Conservation (phyloP, 2,113 vertebrate species). For the Glaucomys volans region DNA sequence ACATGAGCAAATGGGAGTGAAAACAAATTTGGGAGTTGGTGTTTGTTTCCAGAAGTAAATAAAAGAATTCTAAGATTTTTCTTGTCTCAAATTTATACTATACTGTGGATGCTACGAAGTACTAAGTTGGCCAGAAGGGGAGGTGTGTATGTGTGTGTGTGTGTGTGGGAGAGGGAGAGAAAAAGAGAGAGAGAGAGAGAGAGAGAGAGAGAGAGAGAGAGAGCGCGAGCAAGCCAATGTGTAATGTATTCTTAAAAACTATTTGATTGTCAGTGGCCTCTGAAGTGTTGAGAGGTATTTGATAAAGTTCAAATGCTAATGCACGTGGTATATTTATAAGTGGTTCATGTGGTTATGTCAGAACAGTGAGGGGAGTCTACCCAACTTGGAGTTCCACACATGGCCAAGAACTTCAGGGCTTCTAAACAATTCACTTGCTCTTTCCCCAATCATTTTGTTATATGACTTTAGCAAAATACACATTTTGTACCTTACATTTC, state of each 20-base stretch:
- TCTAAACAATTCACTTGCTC: neutral
- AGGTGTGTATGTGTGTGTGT: too few species aligned
- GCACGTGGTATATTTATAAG: neutral
- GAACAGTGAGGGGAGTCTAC: constrained; percentile 62
- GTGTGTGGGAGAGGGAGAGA: neutral
- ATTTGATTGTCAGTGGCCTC: constrained; percentile 26
- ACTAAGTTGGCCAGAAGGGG: neutral
- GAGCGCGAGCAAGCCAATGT: too few species aligned
- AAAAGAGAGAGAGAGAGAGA: neutral
- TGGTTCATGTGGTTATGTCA: neutral
- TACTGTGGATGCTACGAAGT: neutral
- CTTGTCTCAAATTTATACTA: neutral
- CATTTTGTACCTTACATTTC: constrained; percentile 42
- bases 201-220: neutral
- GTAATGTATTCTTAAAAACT: constrained; percentile 41
- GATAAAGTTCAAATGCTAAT: constrained; percentile 48
- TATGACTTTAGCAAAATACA: neutral
- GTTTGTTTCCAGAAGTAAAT: neutral
- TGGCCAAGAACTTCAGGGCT: constrained; percentile 46
- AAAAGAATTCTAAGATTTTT: neutral
- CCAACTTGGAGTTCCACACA: neutral
- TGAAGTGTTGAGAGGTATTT: constrained; percentile 54
- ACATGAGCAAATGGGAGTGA: neutral
- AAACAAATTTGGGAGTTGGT: neutral
- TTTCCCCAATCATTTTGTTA: constrained; percentile 21